Base-by-base conservation (phyloP, 2,797 vertebrate genomes). In the Antennarius maculatus region DNA sequence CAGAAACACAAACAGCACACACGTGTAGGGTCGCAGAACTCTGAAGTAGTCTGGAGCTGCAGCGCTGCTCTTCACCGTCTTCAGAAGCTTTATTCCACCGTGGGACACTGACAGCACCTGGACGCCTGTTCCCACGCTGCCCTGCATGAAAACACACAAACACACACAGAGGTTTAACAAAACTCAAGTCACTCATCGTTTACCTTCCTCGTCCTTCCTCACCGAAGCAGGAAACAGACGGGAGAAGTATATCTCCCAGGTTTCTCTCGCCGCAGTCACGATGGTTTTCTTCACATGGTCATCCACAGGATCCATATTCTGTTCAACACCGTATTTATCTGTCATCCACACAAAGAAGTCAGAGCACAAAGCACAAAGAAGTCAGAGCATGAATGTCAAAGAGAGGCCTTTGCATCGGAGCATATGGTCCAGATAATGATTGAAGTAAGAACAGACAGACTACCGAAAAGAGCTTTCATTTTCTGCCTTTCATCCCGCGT, bases 211-310 rank as follows among this genome's bases (percentile, higher is more conserved):
- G 29, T 37, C 48, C 46, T 17, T 57, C 60, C 96, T 92, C 86
- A 99, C 98, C 72, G 95, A 97, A 55, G 98, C 97, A 0, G 98
- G 98, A 83, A 98, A 99, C 70, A 99, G 95, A 11, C 98, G 94
- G 14, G 96, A 97, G 88, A 99, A 99, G 81, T 99, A 99, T 14
- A 99, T 94, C 57, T 97, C 96, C 72, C 96, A 99, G 71, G 90
- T 92, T 8, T 98, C 96, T 1, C 95, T 93, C 14, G 97, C 98
- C 0, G 92, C 89, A 0, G 79, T 86, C 14, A 99, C 83, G 2
- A 97, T 91, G 0, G 91, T 93, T 83, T 94, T 95, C 92, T 99
- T 99, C 80, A 98, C 92, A 0, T 80, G 89, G 49, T 98, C 96
- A 0, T 97, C 95, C 57, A 95, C 94, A 49, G 96, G 91, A 0